phyloP scores from a whole-genome alignment of 1,140 invertebrate species.

The Bombus pascuorum region DNA sequence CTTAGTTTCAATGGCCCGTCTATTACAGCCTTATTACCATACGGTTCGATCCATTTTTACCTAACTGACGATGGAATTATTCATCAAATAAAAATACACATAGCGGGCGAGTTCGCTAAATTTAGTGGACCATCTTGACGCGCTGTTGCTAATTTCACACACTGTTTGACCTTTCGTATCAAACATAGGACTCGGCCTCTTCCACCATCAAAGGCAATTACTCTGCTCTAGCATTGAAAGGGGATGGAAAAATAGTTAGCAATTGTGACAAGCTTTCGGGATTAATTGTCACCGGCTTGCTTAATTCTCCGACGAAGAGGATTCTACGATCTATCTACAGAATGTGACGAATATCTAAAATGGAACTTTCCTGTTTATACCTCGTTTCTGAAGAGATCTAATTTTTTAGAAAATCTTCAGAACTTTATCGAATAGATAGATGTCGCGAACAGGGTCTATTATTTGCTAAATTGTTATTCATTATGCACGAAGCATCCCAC shows the following conservation, averaged over 20 bases:
- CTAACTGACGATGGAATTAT: not conserved
- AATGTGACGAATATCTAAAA: too few species aligned
- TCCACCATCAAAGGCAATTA: not conserved
- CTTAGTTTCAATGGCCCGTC: not conserved
- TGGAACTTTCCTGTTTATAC: too few species aligned
- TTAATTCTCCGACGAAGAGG: not conserved
- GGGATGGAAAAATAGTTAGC: fast-evolving
- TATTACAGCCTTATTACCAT: not conserved
- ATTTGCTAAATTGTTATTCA: too few species aligned
- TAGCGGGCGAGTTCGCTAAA: not conserved
- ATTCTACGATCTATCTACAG: not conserved
- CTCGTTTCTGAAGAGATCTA: too few species aligned
- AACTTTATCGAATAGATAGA: too few species aligned
- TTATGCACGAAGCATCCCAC: too few species aligned
- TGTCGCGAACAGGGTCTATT: too few species aligned
- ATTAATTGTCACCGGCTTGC: not conserved
- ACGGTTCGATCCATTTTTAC: not conserved
- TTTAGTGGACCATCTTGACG: not conserved
- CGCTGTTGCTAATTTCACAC: not conserved
- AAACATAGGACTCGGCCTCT: too few species aligned
- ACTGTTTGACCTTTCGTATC: not conserved
- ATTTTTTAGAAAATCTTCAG: too few species aligned
- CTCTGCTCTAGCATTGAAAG: not conserved
- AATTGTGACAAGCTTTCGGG: not conserved
- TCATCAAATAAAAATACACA: not conserved